Evolutionary conservation across 2,888 invertebrate species (phyloP), one percentile per base, ranked within the genome.

Genomic region (Anarsia innoxiella): DNA sequence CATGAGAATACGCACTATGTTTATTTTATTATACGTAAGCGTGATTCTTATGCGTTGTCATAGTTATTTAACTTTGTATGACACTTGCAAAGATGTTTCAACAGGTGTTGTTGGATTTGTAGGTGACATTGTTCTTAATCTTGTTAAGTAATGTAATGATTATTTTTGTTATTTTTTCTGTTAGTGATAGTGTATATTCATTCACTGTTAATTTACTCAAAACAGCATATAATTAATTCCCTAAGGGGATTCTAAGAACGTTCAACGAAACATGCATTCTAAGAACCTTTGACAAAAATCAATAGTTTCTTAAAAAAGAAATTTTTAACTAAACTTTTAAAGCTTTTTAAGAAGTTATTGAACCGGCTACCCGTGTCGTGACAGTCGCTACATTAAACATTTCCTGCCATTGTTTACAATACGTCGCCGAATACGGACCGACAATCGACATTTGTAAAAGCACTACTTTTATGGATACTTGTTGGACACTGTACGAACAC

Each of bases 341-440:
- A 33, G 12, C 27, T 26, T 2, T 28, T 3, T 25, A 25, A 25
- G n/a, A 40, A 34, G 40, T 37, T 37, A 36, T 43, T 40, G 38
- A 46, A 43, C 42, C 19, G 39, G 26, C 19, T 14, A 14, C 39
- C 16, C 11, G 10, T 35, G 38, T 35, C 33, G 25, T 13, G 31
- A 13, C 13, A n/a, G n/a, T n/a, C n/a, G n/a, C 23, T 16, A 23
- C 32, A 30, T 39, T 36, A 49, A 53, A 52, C 44, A 49, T 56
- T 69, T 69, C 67, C 70, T 69, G 66, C 48, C 60, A 65, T 73
- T 72, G 70, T 71, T 56, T 55, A 42, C 42, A 42, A 41, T 54
- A 49, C 55, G 26, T 48, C 56, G 54, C 58, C 56, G 51, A 66
- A 65, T 58, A 54, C 47, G 56, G 49, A 48, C 42, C 44, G 52